phyloP scores from a whole-genome alignment of 1,140 invertebrate genomes.

The Papilio helenus region DNA sequence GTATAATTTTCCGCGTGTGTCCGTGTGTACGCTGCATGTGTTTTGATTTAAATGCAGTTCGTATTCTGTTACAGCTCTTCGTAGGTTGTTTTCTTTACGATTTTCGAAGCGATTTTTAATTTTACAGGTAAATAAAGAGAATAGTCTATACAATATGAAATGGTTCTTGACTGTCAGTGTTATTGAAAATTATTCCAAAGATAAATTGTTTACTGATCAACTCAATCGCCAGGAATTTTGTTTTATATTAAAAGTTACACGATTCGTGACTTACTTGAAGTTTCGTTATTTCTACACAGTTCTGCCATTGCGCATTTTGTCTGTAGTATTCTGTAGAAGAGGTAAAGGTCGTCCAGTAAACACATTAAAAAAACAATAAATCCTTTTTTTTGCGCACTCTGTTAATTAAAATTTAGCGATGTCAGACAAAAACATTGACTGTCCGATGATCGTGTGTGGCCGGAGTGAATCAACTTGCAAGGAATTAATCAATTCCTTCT shows the following conservation, averaged over 20 bases:
- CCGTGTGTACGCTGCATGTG: conserved; percentile 32
- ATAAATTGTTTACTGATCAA: not conserved
- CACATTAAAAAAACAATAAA: conserved; percentile 5
- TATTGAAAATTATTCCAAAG: not conserved
- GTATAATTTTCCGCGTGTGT: conserved; percentile 53
- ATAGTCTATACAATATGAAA: not conserved
- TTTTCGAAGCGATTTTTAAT: not conserved
- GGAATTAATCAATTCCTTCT: conserved; percentile 27
- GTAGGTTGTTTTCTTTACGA: conserved; percentile 6
- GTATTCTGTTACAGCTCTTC: not conserved
- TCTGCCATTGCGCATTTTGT: not conserved
- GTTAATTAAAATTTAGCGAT: conserved; percentile 14
- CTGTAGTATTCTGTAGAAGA: not conserved
- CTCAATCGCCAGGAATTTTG: not conserved
- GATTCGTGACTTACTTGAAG: not conserved
- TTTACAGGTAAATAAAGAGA: not conserved
- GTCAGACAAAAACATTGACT: conserved; percentile 24
- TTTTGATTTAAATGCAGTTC: conserved; percentile 14
- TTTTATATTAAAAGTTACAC: no score
- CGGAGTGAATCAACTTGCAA: not conserved
- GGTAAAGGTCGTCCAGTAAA: conserved; percentile 6
- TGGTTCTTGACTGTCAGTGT: not conserved
- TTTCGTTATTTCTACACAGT: not conserved
- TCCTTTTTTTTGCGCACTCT: conserved; percentile 11
- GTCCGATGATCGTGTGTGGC: conserved; percentile 13